Percentiles rank a stretch among this genome's conserved stretches.
phyloP scores from a whole-genome alignment of 2,797 vertebrate species.

The Arctocebus calabarensis region DNA sequence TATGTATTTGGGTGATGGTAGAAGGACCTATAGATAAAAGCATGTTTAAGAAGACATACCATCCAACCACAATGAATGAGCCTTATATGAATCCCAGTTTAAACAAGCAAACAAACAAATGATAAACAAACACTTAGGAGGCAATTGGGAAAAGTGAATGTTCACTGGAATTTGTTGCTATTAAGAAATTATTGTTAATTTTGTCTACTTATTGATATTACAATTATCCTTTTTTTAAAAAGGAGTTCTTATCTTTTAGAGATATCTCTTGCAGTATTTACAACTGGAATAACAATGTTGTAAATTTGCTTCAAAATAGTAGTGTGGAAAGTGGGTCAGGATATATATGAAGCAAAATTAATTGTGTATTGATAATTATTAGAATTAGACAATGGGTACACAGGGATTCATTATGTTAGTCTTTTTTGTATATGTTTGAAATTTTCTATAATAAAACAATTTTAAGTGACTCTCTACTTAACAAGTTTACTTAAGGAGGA shows the following conservation, averaged over 20 bases:
- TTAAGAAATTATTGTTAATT: constrained; percentile 7
- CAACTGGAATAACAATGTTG: background rate
- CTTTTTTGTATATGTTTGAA: background rate
- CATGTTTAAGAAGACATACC: background rate
- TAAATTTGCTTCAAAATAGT: background rate
- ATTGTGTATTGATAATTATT: background rate
- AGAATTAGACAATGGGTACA: background rate
- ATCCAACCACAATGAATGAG: background rate
- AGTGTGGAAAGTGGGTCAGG: background rate
- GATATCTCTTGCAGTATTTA: background rate
- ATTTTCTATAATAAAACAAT: background rate
- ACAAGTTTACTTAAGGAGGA: background rate
- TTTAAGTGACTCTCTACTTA: background rate
- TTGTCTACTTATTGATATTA: background rate
- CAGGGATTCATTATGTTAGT: background rate
- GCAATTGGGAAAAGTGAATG: background rate
- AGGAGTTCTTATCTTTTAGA: background rate
- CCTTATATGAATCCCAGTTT: background rate
- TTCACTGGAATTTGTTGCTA: background rate
- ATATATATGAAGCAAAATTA: background rate
- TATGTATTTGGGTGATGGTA: background rate
- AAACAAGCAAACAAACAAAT: background rate
- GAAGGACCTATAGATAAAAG: background rate
- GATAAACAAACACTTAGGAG: background rate
- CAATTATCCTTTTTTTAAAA: background rate